Percentiles rank a stretch among this genome's conserved stretches.
Conservation (phyloP, 2,797 vertebrate species). For the Borostomias antarcticus region DNA sequence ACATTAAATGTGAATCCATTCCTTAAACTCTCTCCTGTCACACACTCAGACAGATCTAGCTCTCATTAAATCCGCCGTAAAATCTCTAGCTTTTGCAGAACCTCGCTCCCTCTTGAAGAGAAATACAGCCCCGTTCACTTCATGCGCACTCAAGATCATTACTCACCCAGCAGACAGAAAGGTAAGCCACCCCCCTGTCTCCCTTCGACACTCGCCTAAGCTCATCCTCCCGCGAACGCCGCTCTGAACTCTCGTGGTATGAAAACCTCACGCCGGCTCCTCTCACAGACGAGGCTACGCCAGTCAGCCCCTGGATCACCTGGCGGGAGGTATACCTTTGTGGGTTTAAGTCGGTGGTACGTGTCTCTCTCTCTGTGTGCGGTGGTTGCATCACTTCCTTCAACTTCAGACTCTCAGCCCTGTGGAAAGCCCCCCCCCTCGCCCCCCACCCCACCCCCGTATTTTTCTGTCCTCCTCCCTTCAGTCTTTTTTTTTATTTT, state of each 20-base stretch:
- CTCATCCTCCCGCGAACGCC: neutral
- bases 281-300: neutral
- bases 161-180: neutral
- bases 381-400: slow-evolving; percentile 14
- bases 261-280: neutral
- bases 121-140: neutral
- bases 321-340: slow-evolving; percentile 19
- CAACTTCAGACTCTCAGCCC: slow-evolving; percentile 2
- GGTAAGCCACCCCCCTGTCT: neutral
- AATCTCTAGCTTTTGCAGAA: too few relatives aligned
- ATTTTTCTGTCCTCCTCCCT: slow-evolving; percentile 10
- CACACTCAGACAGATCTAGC: slow-evolving; percentile 10
- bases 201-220: neutral
- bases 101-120: neutral
- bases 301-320: slow-evolving; percentile 9
- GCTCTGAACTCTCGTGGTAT: neutral
- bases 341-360: slow-evolving; percentile 15
- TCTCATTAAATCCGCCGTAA: slow-evolving; percentile 1
- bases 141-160: neutral
- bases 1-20: slow-evolving; percentile 11
- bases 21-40: neutral
- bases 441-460: neutral
- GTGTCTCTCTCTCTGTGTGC: too few relatives aligned
- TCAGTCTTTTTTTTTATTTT: too few relatives aligned
- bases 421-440: neutral